phyloP scores from a whole-genome alignment of 2,113 vertebrate genomes.

The Gallinago undulata region DNA sequence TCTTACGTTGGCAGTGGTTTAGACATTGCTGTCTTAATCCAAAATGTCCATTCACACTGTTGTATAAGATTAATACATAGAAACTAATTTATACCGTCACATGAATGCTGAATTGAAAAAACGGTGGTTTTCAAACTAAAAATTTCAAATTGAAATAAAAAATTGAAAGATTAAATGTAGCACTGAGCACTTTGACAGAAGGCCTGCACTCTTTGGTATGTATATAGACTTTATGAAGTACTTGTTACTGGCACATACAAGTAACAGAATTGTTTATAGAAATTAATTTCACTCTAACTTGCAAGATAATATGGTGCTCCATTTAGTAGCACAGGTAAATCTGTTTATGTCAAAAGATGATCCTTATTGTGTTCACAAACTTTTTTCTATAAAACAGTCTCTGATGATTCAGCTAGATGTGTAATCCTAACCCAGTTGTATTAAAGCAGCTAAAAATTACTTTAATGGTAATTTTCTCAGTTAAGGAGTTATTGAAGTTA shows the following conservation, averaged over 20 bases:
- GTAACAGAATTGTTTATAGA: background rate
- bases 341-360: background rate
- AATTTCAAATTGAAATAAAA: background rate
- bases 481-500: background rate
- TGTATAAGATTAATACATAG: background rate
- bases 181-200: background rate
- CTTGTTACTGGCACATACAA: background rate
- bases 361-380: background rate
- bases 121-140: background rate
- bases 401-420: background rate
- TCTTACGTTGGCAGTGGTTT: background rate
- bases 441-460: background rate
- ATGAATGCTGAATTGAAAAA: background rate
- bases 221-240: background rate
- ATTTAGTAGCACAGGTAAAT: background rate
- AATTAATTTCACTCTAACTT: background rate
- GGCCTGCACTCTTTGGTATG: background rate
- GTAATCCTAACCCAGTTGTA: background rate
- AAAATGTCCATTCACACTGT: background rate
- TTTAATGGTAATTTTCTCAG: background rate
- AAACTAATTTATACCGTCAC: background rate
- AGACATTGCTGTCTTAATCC: background rate
- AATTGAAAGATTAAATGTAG: background rate
- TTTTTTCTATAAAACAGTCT: background rate
- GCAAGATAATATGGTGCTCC: background rate